phyloP scores from a whole-genome alignment of 1,140 invertebrate species.

The Cepaea nemoralis region DNA sequence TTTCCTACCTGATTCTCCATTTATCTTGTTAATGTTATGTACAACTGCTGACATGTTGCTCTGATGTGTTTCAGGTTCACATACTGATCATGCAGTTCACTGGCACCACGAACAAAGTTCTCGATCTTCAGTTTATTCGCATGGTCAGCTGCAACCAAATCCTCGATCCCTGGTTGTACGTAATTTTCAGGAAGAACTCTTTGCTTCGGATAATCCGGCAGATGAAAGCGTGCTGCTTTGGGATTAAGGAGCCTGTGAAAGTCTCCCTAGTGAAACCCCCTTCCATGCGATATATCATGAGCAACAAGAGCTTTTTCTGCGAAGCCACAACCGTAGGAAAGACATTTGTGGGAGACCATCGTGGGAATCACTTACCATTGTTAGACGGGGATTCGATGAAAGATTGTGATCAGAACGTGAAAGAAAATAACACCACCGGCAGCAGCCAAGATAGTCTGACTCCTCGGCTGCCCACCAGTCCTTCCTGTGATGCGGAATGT shows the following conservation, averaged over 20 bases:
- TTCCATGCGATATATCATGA: not conserved
- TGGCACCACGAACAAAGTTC: slow-evolving; percentile 53
- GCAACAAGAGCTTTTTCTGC: slow-evolving; percentile 12
- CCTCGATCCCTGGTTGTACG: slow-evolving; percentile 73
- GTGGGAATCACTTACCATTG: not conserved
- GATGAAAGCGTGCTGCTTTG: slow-evolving; percentile 47
- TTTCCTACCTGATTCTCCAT: too few relatives aligned
- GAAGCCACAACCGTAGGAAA: slow-evolving; percentile 20
- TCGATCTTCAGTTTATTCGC: slow-evolving; percentile 69
- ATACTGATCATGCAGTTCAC: slow-evolving; percentile 69
- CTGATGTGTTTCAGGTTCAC: slow-evolving; percentile 68
- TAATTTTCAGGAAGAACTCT: slow-evolving; percentile 65
- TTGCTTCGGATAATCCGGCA: slow-evolving; percentile 54
- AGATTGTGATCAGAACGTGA: not conserved
- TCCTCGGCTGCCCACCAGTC: not conserved
- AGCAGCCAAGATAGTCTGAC: not conserved
- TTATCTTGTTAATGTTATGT: too few relatives aligned
- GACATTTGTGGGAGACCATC: not conserved
- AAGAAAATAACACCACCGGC: not conserved
- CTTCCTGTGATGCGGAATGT: not conserved
- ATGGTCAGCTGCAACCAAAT: slow-evolving; percentile 72
- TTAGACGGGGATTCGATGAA: not conserved
- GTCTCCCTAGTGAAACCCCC: not conserved
- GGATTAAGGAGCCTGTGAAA: not conserved
- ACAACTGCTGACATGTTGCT: too few relatives aligned